Conservation (phyloP, 2,888 invertebrate species). For the Cordylochernes scorpioides region DNA sequence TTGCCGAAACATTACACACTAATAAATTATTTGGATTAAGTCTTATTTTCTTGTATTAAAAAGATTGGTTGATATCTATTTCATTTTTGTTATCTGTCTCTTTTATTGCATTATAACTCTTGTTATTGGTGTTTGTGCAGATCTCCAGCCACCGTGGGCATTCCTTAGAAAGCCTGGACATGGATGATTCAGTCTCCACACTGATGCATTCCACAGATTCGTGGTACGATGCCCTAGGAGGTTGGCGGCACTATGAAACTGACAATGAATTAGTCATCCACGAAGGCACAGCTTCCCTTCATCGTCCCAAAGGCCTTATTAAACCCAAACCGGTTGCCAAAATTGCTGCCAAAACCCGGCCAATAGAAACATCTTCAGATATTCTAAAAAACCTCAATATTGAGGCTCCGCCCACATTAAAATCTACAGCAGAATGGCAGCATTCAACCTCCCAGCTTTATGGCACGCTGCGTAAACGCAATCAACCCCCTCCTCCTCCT, state of each 20-base stretch:
- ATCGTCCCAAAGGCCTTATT: constrained; percentile 51
- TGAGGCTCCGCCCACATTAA: constrained; percentile 5
- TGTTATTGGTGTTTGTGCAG: no score
- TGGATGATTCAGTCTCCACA: constrained; percentile 12
- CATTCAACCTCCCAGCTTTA: constrained; percentile 7
- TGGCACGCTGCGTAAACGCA: constrained; percentile 17
- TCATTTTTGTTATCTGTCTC: no score
- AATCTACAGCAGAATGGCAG: constrained; percentile 4
- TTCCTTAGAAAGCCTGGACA: constrained; percentile 14
- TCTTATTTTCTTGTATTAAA: no score
- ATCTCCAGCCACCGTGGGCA: constrained; percentile 11
- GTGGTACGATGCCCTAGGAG: constrained; percentile 12
- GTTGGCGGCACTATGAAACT: constrained; percentile 12
- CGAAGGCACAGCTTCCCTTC: constrained; percentile 38
- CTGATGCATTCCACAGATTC: constrained; percentile 9
- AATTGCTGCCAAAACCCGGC: constrained; percentile 21
- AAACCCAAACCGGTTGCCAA: constrained; percentile 56
- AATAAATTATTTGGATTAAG: no score
- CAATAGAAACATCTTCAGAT: no score
- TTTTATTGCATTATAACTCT: no score
- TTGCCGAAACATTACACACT: no score
- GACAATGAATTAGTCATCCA: constrained; percentile 11
- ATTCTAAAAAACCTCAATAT: no score
- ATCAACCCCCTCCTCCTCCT: constrained; percentile 25
- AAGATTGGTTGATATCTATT: no score